Base-by-base conservation (phyloP, 2,113 vertebrate genomes). In the Cephalopholis sonnerati region DNA sequence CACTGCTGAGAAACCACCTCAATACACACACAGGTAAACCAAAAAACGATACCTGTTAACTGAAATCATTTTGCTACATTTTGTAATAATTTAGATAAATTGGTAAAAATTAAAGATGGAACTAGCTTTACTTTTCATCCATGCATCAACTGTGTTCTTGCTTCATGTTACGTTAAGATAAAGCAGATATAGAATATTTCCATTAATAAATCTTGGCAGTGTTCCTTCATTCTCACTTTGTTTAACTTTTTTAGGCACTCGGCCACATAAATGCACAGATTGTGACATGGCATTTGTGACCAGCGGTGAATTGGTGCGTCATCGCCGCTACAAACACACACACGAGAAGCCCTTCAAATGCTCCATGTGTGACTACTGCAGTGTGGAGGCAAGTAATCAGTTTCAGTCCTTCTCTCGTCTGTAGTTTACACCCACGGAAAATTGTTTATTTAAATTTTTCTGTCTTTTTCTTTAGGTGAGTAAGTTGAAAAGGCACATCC, bases 271-370 rank as follows among this genome's bases (percentile, higher is more conserved):
- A 95, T 99, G 98, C 91, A 96, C 96, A 75, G 98, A 99, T 86
- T 99, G 98, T 50, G 98, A 99, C 93, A 99, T 99, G 98, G 98
- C 98, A 61, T 99, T 99, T 90, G 98, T 99, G 90, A 99, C 98
- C 83, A 99, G 98, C 27, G 98, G 98, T 25, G 98, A 99, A 92
- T 94, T 99, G 93, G 98, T 99, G 86, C 96, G 98, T 77, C 98
- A 99, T 93, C 97, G 98, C 79, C 98, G 98, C 87, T 99, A 99
- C 91, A 99, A 99, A 94, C 98, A 99, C 77, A 99, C 98, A 64
- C 98, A 99, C 3, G 98, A 99, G 95, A 99, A 99, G 91, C 98
- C 98, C 51, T 99, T 99, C 95, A 99, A 99, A 80, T 99, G 98
- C 95, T 99, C 98, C 2, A 99, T 99, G 98, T 99, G 98, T 46